Percentiles rank a stretch among this genome's conserved stretches.
phyloP scores from a whole-genome alignment of 2,888 invertebrate species.

The Meta bourneti region DNA sequence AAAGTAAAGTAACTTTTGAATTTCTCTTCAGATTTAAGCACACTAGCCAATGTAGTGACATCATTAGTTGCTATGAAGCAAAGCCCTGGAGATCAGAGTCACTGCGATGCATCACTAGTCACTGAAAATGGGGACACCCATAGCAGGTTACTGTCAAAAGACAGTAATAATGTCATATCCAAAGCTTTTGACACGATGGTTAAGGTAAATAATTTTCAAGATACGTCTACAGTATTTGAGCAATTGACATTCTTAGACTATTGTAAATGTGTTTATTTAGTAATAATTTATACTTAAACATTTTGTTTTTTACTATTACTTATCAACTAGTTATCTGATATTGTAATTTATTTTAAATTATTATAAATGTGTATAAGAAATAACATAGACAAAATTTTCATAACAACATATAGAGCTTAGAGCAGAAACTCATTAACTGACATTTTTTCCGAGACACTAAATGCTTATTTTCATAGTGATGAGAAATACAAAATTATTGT shows the following conservation, averaged over 20 bases:
- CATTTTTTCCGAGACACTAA: too few species aligned
- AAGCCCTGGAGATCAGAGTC: conserved; percentile 75
- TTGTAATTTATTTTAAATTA: too few species aligned
- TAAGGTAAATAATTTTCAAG: conserved; percentile 81
- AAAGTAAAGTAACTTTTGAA: background rate
- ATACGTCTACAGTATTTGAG: background rate
- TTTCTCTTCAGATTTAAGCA: conserved; percentile 81
- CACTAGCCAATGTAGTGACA: conserved; percentile 82
- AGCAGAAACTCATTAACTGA: too few species aligned
- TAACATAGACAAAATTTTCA: too few species aligned
- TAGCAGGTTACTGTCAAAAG: conserved; percentile 82
- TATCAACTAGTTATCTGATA: too few species aligned
- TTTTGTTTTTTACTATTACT: too few species aligned
- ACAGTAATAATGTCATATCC: conserved; percentile 85
- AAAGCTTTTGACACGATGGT: conserved; percentile 89
- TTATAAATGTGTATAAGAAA: too few species aligned
- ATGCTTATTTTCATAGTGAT: too few species aligned
- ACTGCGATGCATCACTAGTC: conserved; percentile 69
- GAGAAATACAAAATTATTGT: too few species aligned
- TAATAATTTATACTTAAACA: background rate
- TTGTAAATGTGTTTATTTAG: background rate
- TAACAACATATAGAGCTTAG: too few species aligned
- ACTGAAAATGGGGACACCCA: conserved; percentile 74
- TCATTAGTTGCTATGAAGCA: conserved; percentile 82
- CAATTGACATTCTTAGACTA: background rate